Conservation (phyloP, 2,113 vertebrate species). For the Macroglossus sobrinus region DNA sequence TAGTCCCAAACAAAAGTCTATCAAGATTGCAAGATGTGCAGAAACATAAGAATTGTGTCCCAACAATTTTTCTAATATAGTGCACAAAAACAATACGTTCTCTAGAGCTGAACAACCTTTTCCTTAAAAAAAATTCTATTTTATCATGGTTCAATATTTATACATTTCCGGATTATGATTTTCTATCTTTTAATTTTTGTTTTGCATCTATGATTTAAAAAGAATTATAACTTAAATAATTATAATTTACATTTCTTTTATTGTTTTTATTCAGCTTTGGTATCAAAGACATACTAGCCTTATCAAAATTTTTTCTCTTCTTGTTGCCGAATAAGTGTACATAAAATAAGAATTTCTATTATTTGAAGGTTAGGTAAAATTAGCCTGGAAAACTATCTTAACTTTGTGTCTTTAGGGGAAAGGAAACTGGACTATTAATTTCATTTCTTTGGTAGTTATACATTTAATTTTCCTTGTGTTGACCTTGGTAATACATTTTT, state of each 20-base stretch:
- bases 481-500: neutral
- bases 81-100: neutral
- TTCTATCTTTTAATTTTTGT: neutral
- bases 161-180: neutral
- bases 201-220: neutral
- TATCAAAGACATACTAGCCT: neutral
- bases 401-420: neutral
- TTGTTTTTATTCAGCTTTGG: neutral
- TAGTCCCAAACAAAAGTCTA: neutral
- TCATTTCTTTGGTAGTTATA: neutral
- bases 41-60: neutral
- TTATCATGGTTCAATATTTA: neutral
- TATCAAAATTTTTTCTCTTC: neutral
- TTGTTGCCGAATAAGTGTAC: neutral
- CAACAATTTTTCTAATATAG: neutral
- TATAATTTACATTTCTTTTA: neutral
- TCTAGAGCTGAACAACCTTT: neutral
- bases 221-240: neutral
- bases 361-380: neutral
- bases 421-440: neutral
- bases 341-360: slow-evolving; percentile 5
- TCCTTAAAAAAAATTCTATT: neutral
- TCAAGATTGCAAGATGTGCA: neutral
- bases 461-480: neutral
- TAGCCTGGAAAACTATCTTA: neutral